Evolutionary conservation across 2,797 vertebrate genomes (phyloP), one percentile per base, ranked within the genome.

Genomic region (Notolepis coatsorum): DNA sequence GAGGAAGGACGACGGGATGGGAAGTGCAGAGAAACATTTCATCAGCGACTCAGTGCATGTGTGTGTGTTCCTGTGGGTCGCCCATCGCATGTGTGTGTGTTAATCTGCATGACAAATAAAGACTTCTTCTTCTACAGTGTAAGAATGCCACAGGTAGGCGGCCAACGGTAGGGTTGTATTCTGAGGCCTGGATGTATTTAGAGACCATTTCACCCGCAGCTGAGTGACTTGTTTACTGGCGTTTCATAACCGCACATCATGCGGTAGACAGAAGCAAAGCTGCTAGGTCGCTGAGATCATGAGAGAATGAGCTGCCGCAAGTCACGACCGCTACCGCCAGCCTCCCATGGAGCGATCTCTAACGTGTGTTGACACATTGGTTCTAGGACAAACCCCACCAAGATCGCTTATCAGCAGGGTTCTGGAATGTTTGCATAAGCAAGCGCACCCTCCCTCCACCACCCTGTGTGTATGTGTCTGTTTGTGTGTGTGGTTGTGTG

Each of bases 401-500:
- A 46, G 68, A 67, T 68, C 68, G 27, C 61, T 79, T 81, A 72
- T 81, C 77, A 38, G 69, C 18, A 43, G 50, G 54, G 60, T 55
- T 68, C 50, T 54, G 6, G 5, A 78, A 69, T 78, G 74, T 76
- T 75, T 77, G 59, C 55, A 53, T 43, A 74, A 77, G 51, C 68
- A 71, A 77, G 51, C 68, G 70, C 63, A 50, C 57, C 54, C 58
- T 59, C 54, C 17, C 21, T 45, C 38, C 25, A 7, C 23, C 27
- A 18, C 1, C 3, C 13, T 43, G 27, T 49, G 20, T 52, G 52
- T 54, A 33, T 60, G 49, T 46, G 4, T 51, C 45, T 53, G 30
- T 18, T 35, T 30, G 41, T 27, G 21, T 49, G 45, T 21, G 7
- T 46, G n/a, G n/a, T n/a, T n/a, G n/a, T n/a, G n/a, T n/a, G n/a